Percentiles rank a stretch among this genome's conserved stretches.
Evolutionary conservation across 2,797 vertebrate species (phyloP).

Genomic region (Synaphobranchus kaupii): DNA sequence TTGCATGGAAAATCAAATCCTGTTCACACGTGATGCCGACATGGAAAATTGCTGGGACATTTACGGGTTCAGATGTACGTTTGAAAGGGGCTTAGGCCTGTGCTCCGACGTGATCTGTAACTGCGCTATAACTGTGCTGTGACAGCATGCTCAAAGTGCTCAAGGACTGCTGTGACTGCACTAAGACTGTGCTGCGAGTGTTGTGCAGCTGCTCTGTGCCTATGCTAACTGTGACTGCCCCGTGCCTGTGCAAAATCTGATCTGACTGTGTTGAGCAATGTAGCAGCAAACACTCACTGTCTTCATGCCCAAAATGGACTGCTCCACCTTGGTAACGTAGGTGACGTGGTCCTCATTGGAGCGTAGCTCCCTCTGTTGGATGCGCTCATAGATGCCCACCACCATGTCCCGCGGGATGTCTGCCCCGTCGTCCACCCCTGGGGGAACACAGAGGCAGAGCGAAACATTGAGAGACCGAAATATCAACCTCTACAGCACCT

Average conservation of each 20-base stretch:
- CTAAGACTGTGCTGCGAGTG: neutral
- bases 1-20: too few species aligned
- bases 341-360: conserved; percentile 98
- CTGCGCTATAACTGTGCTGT: too few species aligned
- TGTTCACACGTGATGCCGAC: too few species aligned
- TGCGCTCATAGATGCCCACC: conserved; percentile 95
- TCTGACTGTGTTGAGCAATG: neutral
- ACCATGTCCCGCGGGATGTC: conserved; percentile 98
- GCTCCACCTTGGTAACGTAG: conserved; percentile 97
- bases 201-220: neutral
- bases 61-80: too few species aligned
- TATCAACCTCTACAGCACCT: neutral
- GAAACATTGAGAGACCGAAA: neutral
- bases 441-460: neutral
- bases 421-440: conserved; percentile 95
- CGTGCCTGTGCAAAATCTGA: neutral
- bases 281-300: conserved; percentile 70
- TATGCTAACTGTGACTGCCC: neutral
- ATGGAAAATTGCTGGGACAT: too few species aligned
- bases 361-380: conserved; percentile 94
- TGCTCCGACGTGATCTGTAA: too few species aligned
- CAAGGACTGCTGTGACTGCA: neutral
- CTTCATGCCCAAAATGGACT: conserved; percentile 94
- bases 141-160: too few species aligned
- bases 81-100: too few species aligned